These are phyloP conservation scores for Entomobrya proxima DNA, from an alignment of 2,888 invertebrate species.

Conservation along the genomic window DNA sequence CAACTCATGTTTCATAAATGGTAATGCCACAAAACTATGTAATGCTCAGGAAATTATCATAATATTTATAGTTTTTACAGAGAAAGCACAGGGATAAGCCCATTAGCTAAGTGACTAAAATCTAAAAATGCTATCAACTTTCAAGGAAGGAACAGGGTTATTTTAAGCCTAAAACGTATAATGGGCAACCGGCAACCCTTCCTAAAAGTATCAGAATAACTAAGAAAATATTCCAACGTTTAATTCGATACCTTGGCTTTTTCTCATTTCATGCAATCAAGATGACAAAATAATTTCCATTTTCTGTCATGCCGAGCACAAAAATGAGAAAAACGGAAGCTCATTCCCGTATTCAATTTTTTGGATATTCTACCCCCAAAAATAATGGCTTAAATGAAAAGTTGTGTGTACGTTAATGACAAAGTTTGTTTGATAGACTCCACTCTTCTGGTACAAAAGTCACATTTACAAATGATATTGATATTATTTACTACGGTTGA, in stretches of 20 bases:
- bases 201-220: background rate
- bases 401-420: background rate
- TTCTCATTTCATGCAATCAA: background rate
- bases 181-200: background rate
- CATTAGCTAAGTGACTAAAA: too few species aligned
- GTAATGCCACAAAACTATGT: background rate
- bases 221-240: too few species aligned
- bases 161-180: too few species aligned
- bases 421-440: constrained; percentile 1
- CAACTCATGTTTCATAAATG: constrained; percentile 45
- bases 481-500: background rate
- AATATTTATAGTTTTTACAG: too few species aligned
- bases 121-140: too few species aligned
- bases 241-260: constrained; percentile 4
- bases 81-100: too few species aligned
- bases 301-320: background rate
- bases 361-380: too few species aligned
- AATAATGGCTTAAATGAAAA: constrained; percentile 1
- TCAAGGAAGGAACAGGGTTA: too few species aligned
- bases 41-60: background rate
- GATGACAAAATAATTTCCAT: constrained; percentile 35
- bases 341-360: too few species aligned
- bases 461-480: background rate
- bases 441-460: too few species aligned
- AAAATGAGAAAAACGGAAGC: background rate